Percentiles rank a stretch among this genome's conserved stretches.
Conservation (phyloP, 2,113 vertebrate species). For the Ictidomys tridecemlineatus region DNA sequence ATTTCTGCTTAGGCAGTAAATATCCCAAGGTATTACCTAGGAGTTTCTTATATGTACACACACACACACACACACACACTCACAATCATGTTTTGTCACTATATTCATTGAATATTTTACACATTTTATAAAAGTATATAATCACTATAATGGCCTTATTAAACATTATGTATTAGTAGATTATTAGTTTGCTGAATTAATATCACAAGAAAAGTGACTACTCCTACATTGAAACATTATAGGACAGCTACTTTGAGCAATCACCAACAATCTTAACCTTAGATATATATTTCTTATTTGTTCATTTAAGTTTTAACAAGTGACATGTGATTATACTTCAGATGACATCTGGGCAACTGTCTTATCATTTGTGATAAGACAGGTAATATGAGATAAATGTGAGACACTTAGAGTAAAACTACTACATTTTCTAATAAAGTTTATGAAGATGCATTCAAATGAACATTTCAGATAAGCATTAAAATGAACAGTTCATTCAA, state of each 20-base stretch:
- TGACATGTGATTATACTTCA: background rate
- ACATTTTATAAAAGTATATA: background rate
- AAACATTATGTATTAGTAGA: background rate
- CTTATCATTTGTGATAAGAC: background rate
- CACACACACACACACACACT: background rate
- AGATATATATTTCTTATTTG: background rate
- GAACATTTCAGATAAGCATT: too few relatives aligned
- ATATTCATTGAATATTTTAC: background rate
- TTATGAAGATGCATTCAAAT: background rate
- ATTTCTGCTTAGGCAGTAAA: constrained; percentile 28
- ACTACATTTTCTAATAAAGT: background rate
- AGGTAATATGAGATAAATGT: background rate
- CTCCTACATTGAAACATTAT: background rate
- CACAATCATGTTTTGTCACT: background rate
- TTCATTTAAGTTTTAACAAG: background rate
- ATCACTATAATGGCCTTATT: background rate
- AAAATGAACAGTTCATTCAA: too few relatives aligned
- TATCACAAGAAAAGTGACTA: background rate
- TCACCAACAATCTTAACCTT: background rate
- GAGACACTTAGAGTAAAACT: background rate
- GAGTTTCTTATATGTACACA: background rate
- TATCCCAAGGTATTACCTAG: background rate
- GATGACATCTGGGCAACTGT: background rate
- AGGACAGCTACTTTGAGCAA: background rate
- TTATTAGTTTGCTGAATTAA: constrained; percentile 5